A percentile compares a stretch with the other conserved stretches of the same genome.
These are phyloP conservation scores for Rattus rattus DNA, from an alignment of 2,113 vertebrate genomes.

Conservation along the genomic window DNA sequence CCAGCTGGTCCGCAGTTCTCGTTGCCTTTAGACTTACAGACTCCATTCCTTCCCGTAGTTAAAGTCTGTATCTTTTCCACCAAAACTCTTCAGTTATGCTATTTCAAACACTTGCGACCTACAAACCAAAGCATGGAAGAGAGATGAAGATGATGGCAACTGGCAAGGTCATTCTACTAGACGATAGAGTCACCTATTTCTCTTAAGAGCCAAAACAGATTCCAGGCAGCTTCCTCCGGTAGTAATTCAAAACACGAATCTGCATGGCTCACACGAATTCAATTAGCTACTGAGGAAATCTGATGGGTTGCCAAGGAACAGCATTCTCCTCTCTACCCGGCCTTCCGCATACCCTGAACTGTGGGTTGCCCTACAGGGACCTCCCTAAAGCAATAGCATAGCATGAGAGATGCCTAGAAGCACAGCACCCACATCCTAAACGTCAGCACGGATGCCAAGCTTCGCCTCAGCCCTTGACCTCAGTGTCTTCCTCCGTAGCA, in stretches of 20 bases:
- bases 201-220: neutral
- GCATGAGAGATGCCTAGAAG: neutral
- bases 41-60: neutral
- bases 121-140: neutral
- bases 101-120: neutral
- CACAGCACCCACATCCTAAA: neutral
- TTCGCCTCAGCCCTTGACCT: neutral
- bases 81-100: neutral
- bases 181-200: neutral
- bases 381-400: slow-evolving; percentile 2
- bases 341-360: neutral
- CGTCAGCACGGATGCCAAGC: neutral
- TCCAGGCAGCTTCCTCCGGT: slow-evolving; percentile 14
- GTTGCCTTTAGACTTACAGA: neutral
- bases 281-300: slow-evolving; percentile 6
- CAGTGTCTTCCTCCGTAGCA: neutral
- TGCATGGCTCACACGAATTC: neutral
- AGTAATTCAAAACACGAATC: neutral
- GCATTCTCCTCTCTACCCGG: neutral
- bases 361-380: neutral
- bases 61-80: neutral
- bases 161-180: neutral
- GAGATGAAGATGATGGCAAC: neutral
- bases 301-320: neutral
- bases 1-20: neutral